These are phyloP conservation scores for Phengaris arion DNA, from an alignment of 2,888 invertebrate genomes.

Conservation along the genomic window DNA sequence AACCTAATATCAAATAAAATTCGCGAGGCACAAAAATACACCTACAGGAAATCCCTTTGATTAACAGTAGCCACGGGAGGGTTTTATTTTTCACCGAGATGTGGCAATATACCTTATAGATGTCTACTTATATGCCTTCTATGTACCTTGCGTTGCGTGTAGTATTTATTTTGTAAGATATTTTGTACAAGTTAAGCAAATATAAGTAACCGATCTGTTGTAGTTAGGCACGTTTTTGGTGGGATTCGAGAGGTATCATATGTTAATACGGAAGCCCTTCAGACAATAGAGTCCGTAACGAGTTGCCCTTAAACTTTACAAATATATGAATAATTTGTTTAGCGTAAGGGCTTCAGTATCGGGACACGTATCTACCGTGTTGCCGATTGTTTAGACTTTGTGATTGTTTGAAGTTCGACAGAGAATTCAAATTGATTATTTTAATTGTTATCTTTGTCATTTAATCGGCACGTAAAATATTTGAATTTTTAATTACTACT, in stretches of 20 bases:
- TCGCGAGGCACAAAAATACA: no score
- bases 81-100: no score
- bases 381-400: neutral
- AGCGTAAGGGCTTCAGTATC: conserved; percentile 17
- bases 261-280: conserved; percentile 24
- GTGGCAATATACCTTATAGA: no score
- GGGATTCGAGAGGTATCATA: conserved; percentile 20
- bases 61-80: no score
- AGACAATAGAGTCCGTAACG: conserved; percentile 9
- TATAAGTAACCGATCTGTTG: neutral
- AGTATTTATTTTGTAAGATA: neutral
- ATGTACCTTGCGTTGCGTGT: neutral
- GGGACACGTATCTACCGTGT: neutral
- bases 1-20: no score
- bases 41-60: no score
- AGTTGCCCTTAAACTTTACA: conserved; percentile 22
- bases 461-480: neutral
- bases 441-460: neutral
- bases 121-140: no score
- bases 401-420: neutral
- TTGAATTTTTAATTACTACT: no score
- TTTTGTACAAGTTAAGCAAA: neutral
- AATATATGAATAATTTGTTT: conserved; percentile 20
- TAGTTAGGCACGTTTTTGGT: conserved; percentile 4
- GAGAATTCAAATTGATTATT: neutral